These are phyloP conservation scores for Zelleria hepariella DNA, from an alignment of 2,888 invertebrate genomes.

Conservation along the genomic window DNA sequence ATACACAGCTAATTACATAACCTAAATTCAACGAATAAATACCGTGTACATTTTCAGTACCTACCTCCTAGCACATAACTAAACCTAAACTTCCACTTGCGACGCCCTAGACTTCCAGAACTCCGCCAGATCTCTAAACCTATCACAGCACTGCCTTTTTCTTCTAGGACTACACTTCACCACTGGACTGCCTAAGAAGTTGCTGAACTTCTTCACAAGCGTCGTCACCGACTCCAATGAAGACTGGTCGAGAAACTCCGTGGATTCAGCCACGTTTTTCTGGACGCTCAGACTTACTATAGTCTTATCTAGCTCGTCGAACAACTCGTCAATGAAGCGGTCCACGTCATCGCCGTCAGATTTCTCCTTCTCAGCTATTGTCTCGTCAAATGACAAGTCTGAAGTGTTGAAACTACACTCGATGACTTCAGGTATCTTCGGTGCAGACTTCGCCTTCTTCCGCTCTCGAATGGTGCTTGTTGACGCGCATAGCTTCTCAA, in stretches of 20 bases:
- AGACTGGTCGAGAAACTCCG: slow-evolving; percentile 21
- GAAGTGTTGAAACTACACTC: slow-evolving; percentile 48
- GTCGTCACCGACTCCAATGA: slow-evolving; percentile 47
- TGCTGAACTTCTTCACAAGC: slow-evolving; percentile 48
- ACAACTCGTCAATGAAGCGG: slow-evolving; percentile 52
- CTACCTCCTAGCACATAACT: background rate
- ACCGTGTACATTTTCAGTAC: background rate
- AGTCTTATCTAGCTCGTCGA: slow-evolving; percentile 40
- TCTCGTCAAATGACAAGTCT: slow-evolving; percentile 53
- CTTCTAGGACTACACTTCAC: slow-evolving; percentile 37
- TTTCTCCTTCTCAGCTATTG: slow-evolving; percentile 24
- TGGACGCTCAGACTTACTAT: slow-evolving; percentile 25
- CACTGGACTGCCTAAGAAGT: slow-evolving; percentile 34
- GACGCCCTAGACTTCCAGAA: slow-evolving; percentile 42
- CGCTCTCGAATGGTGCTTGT: slow-evolving; percentile 35
- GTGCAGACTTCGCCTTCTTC: slow-evolving; percentile 20
- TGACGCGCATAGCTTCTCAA: slow-evolving; percentile 45
- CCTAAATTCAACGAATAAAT: background rate
- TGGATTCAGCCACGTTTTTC: background rate
- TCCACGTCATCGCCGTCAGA: slow-evolving; percentile 38
- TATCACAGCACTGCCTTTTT: slow-evolving; percentile 38
- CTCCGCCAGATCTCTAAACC: slow-evolving; percentile 49
- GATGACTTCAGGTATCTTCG: slow-evolving; percentile 34
- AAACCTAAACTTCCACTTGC: background rate
- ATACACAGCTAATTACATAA: too few relatives aligned